Conservation (phyloP, 2,888 invertebrate species). For the Phlogophora meticulosa region DNA sequence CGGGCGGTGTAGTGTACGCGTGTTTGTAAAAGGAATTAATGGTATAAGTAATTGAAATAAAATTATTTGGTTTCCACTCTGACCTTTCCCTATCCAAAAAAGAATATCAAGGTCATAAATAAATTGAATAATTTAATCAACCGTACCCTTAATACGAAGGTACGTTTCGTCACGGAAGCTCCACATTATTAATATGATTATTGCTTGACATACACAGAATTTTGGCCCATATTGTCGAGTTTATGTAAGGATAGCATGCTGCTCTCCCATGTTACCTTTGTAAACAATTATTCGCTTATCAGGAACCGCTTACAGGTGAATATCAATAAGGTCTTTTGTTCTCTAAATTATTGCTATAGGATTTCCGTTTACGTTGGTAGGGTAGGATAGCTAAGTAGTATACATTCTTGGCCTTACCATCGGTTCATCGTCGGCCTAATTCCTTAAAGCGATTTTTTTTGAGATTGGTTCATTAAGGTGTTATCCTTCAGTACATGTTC, state of each 20-base stretch:
- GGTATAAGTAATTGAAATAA: too few species aligned
- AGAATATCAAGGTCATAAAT: constrained; percentile 34
- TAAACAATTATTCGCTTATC: constrained; percentile 49
- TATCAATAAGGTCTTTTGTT: constrained; percentile 53
- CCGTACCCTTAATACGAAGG: constrained; percentile 37
- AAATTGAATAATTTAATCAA: constrained; percentile 56
- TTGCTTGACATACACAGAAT: constrained; percentile 51
- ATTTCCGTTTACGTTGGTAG: constrained; percentile 25
- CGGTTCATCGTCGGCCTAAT: background rate
- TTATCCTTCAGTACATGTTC: background rate
- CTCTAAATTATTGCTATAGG: constrained; percentile 40
- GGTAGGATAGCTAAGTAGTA: background rate
- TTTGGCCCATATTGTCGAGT: constrained; percentile 45
- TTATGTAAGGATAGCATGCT: constrained; percentile 58
- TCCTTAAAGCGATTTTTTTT: too few species aligned
- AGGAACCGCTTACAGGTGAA: constrained; percentile 33
- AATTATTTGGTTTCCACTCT: constrained; percentile 2
- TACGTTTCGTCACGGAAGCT: constrained; percentile 52
- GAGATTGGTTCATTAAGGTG: background rate
- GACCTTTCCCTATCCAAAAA: constrained; percentile 40
- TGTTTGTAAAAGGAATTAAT: too few species aligned
- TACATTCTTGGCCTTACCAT: constrained; percentile 1
- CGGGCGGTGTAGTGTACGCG: too few species aligned
- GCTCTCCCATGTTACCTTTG: constrained; percentile 35
- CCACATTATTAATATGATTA: constrained; percentile 53